Percentiles rank a stretch among this genome's conserved stretches.
Evolutionary conservation across 2,797 vertebrate species (phyloP).

Genomic region (Pangasius djambal): DNA sequence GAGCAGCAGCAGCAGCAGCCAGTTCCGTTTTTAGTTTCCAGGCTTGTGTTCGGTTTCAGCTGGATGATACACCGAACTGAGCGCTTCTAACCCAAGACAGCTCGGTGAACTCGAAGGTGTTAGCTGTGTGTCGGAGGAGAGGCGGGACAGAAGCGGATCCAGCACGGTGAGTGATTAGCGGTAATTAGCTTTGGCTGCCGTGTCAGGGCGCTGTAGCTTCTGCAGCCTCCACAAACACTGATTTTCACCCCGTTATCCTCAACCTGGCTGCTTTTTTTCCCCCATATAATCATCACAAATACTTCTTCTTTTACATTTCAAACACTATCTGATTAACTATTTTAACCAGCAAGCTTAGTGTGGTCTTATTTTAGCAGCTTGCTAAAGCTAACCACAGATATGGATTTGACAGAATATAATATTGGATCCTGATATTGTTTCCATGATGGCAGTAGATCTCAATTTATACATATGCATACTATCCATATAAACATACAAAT

Average conservation of each 20-base stretch:
- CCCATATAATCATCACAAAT: neutral
- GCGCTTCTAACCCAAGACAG: neutral
- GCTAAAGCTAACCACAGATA: neutral
- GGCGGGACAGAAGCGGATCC: neutral
- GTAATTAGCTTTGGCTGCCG: slow-evolving; percentile 45
- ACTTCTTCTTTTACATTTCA: neutral
- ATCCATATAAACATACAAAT: neutral
- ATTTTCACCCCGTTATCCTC: neutral
- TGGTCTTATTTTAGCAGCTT: slow-evolving; percentile 2
- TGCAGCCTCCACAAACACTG: neutral
- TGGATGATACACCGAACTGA: slow-evolving; percentile 18
- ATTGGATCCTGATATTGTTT: neutral
- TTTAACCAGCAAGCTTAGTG: neutral
- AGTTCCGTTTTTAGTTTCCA: neutral
- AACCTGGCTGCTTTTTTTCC: neutral
- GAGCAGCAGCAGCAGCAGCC: neutral
- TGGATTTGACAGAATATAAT: neutral
- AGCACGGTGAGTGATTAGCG: slow-evolving; percentile 30
- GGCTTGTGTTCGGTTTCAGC: slow-evolving; percentile 3
- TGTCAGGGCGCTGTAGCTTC: slow-evolving; percentile 29
- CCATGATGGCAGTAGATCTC: neutral
- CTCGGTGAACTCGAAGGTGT: neutral
- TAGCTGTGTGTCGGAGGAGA: neutral
- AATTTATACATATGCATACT: neutral
- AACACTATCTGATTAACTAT: neutral